phyloP scores from a whole-genome alignment of 1,140 invertebrate genomes.

The Solen grandis region DNA sequence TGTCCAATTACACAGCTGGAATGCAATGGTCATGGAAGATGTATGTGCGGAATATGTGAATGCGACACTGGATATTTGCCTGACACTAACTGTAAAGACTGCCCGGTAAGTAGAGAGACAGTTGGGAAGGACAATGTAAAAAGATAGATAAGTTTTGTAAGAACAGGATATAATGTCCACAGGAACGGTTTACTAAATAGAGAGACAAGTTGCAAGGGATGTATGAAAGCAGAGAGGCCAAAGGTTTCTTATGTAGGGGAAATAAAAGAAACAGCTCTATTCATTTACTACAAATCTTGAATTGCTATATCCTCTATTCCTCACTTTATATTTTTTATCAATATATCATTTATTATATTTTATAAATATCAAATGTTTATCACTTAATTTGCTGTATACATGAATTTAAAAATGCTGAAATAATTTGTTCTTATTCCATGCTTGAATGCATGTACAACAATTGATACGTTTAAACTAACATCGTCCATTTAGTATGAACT shows the following conservation, averaged over 20 bases:
- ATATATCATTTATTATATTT: too few relatives aligned
- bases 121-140: neutral
- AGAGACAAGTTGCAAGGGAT: neutral
- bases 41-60: conserved; percentile 52
- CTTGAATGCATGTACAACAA: too few relatives aligned
- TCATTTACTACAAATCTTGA: neutral
- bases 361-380: too few relatives aligned
- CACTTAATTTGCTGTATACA: too few relatives aligned
- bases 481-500: too few relatives aligned
- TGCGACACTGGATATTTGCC: conserved; percentile 51
- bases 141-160: neutral
- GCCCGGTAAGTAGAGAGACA: conserved; percentile 35
- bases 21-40: conserved; percentile 52
- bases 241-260: neutral
- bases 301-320: too few relatives aligned
- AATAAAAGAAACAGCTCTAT: neutral
- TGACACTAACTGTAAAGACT: conserved; percentile 39
- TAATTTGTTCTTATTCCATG: too few relatives aligned
- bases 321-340: too few relatives aligned
- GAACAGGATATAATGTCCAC: neutral
- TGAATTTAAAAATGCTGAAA: too few relatives aligned
- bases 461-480: too few relatives aligned
- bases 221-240: neutral
- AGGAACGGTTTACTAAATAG: neutral
- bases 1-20: neutral